phyloP scores from a whole-genome alignment of 2,797 vertebrate species.

The Smutsia temminckii region DNA sequence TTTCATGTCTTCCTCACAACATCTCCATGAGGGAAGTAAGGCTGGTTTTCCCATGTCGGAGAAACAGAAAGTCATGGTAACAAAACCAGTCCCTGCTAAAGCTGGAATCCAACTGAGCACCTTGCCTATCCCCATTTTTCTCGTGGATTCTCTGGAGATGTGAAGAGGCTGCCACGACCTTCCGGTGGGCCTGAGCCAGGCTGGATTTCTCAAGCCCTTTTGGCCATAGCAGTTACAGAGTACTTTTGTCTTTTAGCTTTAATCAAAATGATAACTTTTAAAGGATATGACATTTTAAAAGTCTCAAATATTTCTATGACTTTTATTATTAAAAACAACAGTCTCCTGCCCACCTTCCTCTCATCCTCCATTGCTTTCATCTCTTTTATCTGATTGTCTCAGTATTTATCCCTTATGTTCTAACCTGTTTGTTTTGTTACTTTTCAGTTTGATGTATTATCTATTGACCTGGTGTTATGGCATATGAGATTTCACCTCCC shows the following conservation, averaged over 20 bases:
- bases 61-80: background rate
- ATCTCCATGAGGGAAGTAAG: background rate
- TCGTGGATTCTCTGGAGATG: background rate
- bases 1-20: background rate
- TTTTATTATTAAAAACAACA: background rate
- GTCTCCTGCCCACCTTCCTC: background rate
- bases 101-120: background rate
- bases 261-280: background rate
- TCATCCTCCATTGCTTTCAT: background rate
- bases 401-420: conserved; percentile 14
- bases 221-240: background rate
- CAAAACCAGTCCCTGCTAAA: background rate
- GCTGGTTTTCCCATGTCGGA: background rate
- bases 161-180: background rate
- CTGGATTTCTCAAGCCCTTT: conserved; percentile 1
- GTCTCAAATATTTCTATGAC: background rate
- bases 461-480: background rate
- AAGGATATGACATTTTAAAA: background rate
- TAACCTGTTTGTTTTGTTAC: background rate
- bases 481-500: background rate
- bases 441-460: background rate
- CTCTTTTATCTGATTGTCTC: background rate
- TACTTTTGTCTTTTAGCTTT: background rate
- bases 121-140: background rate
- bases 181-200: background rate